Percentiles rank a stretch among this genome's conserved stretches.
These are phyloP conservation scores for Gracilinanus agilis DNA, from an alignment of 2,113 vertebrate species.

Conservation along the genomic window DNA sequence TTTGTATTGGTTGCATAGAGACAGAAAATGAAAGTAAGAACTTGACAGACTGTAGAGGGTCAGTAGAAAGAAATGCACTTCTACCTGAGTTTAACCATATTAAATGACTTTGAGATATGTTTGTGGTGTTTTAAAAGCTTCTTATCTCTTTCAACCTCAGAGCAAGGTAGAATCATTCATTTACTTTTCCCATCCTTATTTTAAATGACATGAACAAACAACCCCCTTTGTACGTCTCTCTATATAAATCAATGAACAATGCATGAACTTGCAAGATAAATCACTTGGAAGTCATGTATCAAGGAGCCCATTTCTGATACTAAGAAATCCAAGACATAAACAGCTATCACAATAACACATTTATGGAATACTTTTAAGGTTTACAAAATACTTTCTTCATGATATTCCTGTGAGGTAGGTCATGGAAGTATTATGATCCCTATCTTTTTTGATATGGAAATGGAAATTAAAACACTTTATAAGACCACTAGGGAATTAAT, in stretches of 20 bases:
- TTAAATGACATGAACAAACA: constrained; percentile 32
- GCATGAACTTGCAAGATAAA: constrained; percentile 50
- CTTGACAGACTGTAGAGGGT: neutral
- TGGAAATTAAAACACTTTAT: neutral
- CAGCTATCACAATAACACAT: neutral
- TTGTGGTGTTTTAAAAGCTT: constrained; percentile 49
- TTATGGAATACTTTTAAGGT: neutral
- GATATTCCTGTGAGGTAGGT: neutral
- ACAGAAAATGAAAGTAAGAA: neutral
- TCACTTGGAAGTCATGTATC: constrained; percentile 14
- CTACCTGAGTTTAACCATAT: constrained; percentile 64
- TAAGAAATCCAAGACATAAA: neutral
- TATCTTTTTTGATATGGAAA: neutral
- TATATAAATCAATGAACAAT: constrained; percentile 36
- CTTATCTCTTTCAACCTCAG: constrained; percentile 31
- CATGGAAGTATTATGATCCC: neutral
- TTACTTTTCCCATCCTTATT: constrained; percentile 22
- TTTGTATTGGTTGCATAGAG: constrained; percentile 45
- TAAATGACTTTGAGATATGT: constrained; percentile 54
- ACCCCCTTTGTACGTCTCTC: constrained; percentile 15
- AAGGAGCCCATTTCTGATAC: constrained; percentile 62
- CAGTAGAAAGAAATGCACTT: constrained; percentile 63
- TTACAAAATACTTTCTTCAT: neutral
- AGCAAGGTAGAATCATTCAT: constrained; percentile 36
- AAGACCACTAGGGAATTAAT: neutral